Percentiles rank a stretch among this genome's conserved stretches.
Evolutionary conservation across 2,888 invertebrate species (phyloP).

Genomic region (Agelastica alni): DNA sequence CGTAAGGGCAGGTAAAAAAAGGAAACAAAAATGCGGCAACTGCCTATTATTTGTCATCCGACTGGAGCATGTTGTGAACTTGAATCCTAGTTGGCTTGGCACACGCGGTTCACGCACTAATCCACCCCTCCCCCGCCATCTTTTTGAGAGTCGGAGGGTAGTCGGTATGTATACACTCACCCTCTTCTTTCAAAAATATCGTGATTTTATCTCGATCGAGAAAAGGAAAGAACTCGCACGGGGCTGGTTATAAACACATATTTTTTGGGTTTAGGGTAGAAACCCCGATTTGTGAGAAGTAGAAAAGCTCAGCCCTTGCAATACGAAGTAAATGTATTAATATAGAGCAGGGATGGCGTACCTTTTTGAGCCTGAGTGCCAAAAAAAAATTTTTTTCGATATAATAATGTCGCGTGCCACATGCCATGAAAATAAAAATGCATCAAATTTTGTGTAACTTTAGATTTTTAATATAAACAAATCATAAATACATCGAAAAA

Average conservation of each 20-base stretch:
- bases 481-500: too few species aligned
- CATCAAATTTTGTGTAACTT: too few species aligned
- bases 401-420: too few species aligned
- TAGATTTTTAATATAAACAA: too few species aligned
- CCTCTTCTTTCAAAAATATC: slow-evolving; percentile 44
- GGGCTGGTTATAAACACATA: too few species aligned
- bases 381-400: too few species aligned
- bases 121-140: slow-evolving; percentile 46
- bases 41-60: slow-evolving; percentile 30
- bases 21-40: slow-evolving; percentile 25
- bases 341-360: too few species aligned
- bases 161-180: slow-evolving; percentile 20
- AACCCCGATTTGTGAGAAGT: too few species aligned
- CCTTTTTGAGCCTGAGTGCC: too few species aligned
- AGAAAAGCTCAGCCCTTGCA: too few species aligned
- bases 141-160: slow-evolving; percentile 21
- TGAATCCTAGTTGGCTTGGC: slow-evolving; percentile 33
- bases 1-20: slow-evolving; percentile 33
- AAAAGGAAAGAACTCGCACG: background rate
- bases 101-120: slow-evolving; percentile 48
- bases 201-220: slow-evolving; percentile 47
- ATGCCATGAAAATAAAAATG: too few species aligned
- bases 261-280: background rate
- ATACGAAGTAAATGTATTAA: too few species aligned
- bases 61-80: slow-evolving; percentile 35